These are phyloP conservation scores for Coelopa pilipes DNA, from an alignment of 2,888 invertebrate species.

Conservation along the genomic window DNA sequence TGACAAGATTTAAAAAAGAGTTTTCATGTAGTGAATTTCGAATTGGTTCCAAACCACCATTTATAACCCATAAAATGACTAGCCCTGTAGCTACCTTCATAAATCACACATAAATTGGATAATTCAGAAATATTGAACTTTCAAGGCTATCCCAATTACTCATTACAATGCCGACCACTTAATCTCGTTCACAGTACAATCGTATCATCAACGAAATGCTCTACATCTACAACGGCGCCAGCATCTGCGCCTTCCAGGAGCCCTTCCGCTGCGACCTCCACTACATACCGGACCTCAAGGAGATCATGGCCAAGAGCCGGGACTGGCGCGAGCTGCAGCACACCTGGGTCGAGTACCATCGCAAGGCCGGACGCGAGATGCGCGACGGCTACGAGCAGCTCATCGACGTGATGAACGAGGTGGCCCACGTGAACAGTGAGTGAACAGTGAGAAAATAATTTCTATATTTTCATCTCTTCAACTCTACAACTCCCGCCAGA, in stretches of 20 bases:
- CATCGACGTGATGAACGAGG: constrained; percentile 82
- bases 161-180: background rate
- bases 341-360: constrained; percentile 90
- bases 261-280: constrained; percentile 84
- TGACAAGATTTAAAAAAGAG: too few relatives aligned
- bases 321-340: constrained; percentile 91
- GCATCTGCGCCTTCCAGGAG: constrained; percentile 85
- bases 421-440: constrained; percentile 84
- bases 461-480: background rate
- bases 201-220: constrained; percentile 89
- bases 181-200: constrained; percentile 75
- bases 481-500: constrained; percentile 69
- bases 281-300: constrained; percentile 80
- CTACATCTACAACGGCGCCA: constrained; percentile 85
- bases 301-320: constrained; percentile 81
- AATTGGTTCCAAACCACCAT: background rate
- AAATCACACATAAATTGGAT: too few relatives aligned
- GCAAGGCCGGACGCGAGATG: constrained; percentile 83
- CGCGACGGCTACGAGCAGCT: constrained; percentile 84
- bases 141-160: too few relatives aligned
- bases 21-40: background rate
- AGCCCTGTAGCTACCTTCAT: too few relatives aligned
- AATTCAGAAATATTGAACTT: too few relatives aligned
- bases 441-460: constrained; percentile 43
- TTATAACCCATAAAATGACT: too few relatives aligned